A percentile compares a stretch with the other conserved stretches of the same genome.
phyloP scores from a whole-genome alignment of 2,113 vertebrate genomes.

The Microcebus jonahi region DNA sequence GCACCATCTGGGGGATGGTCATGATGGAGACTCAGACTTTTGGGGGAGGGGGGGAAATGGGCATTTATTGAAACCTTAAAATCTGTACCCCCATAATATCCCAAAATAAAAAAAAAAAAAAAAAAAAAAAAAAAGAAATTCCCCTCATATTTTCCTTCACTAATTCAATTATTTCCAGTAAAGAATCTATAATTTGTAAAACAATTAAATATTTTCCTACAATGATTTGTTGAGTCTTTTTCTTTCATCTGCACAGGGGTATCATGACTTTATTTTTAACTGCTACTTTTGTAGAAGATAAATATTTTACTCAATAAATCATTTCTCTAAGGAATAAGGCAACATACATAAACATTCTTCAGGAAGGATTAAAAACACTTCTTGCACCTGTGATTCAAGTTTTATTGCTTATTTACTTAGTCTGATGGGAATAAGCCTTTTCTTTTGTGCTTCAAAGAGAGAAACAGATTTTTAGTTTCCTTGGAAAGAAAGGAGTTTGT shows the following conservation, averaged over 20 bases:
- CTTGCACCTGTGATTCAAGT: constrained; percentile 75
- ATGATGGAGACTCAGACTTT: too few species aligned
- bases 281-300: constrained; percentile 61
- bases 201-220: constrained; percentile 47
- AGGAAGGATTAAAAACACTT: constrained; percentile 76
- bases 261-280: constrained; percentile 62
- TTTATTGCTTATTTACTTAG: constrained; percentile 82
- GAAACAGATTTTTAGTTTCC: constrained; percentile 80
- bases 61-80: too few species aligned
- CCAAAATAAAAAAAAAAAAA: too few species aligned
- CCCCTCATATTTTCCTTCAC: not conserved
- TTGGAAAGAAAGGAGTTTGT: constrained; percentile 80
- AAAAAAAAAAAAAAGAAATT: not conserved
- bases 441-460: constrained; percentile 73
- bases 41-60: too few species aligned
- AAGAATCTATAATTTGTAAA: constrained; percentile 44
- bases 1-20: too few species aligned
- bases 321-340: constrained; percentile 77
- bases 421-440: constrained; percentile 83
- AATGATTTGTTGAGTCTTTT: constrained; percentile 37
- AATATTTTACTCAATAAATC: constrained; percentile 50
- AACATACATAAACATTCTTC: constrained; percentile 73
- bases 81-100: too few species aligned
- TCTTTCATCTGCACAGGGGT: not conserved
- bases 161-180: constrained; percentile 18